Evolutionary conservation across 92 coral and sea anemone species (phyloP).

Genomic region (Phymanthus crucifer): DNA sequence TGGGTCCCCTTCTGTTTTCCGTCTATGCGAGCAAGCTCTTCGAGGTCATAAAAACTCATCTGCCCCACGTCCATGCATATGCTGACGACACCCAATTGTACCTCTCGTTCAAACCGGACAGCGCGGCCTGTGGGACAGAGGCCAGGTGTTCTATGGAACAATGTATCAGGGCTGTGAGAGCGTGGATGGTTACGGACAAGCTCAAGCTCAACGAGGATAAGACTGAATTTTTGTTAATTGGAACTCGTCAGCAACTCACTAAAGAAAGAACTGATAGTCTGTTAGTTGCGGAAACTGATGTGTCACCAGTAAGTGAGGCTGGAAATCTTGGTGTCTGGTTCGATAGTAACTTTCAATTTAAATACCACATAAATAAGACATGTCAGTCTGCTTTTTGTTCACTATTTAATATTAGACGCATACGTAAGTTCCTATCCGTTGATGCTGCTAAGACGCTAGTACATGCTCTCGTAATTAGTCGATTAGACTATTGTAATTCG

Average conservation of each 20-base stretch:
- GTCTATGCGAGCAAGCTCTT: no score
- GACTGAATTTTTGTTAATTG: slow-evolving; percentile 44
- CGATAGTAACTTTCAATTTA: slow-evolving; percentile 41
- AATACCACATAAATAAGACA: slow-evolving; percentile 43
- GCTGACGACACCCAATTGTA: slow-evolving; percentile 25
- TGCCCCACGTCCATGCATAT: slow-evolving; percentile 17
- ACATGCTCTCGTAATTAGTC: slow-evolving; percentile 33
- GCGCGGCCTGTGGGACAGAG: slow-evolving; percentile 10
- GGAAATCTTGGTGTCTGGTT: slow-evolving; percentile 58
- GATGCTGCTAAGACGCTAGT: slow-evolving; percentile 30
- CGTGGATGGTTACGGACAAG: slow-evolving; percentile 22
- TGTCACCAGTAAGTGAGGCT: slow-evolving; percentile 11
- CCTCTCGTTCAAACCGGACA: slow-evolving; percentile 39
- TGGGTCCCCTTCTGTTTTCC: no score
- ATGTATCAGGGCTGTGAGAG: slow-evolving; percentile 37
- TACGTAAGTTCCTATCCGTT: slow-evolving; percentile 41
- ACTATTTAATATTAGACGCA: slow-evolving; percentile 46
- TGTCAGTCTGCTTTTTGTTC: slow-evolving; percentile 50
- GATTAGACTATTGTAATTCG: slow-evolving; percentile 49
- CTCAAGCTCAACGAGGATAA: slow-evolving; percentile 47
- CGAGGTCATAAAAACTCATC: no score
- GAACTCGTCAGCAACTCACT: slow-evolving; percentile 41
- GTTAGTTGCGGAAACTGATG: slow-evolving; percentile 34
- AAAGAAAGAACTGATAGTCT: slow-evolving; percentile 28
- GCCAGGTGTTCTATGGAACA: slow-evolving; percentile 31